Evolutionary conservation across 2,797 vertebrate species (phyloP).

Genomic region (Trichosurus vulpecula): DNA sequence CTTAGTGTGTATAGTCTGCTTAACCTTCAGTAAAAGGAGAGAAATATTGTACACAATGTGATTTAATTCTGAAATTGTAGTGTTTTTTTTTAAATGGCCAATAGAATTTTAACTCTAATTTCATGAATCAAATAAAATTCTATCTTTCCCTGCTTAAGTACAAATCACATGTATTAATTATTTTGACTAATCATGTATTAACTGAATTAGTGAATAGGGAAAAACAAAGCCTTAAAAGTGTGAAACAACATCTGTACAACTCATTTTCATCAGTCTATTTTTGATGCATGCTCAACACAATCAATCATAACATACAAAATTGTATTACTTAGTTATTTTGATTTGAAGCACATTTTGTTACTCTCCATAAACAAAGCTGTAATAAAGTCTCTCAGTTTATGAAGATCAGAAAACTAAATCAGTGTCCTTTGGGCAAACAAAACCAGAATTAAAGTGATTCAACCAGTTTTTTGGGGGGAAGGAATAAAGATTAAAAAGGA

Average conservation of each 20-base stretch:
- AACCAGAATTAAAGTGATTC: background rate
- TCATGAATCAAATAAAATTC: constrained; percentile 24
- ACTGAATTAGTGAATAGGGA: background rate
- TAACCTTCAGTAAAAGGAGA: background rate
- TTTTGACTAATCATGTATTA: background rate
- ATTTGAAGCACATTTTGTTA: constrained; percentile 3
- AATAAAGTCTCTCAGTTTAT: background rate
- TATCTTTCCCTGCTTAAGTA: background rate
- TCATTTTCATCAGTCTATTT: constrained; percentile 7
- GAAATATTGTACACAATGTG: background rate
- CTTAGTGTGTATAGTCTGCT: background rate
- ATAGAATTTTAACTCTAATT: constrained; percentile 17
- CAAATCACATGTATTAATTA: background rate
- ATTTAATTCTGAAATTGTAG: background rate
- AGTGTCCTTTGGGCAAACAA: background rate
- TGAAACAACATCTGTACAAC: background rate
- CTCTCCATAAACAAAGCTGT: background rate
- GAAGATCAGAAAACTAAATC: background rate
- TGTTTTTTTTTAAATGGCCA: constrained; percentile 21
- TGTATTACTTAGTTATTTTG: background rate
- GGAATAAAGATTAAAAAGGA: background rate
- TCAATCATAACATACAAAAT: background rate
- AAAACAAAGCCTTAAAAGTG: background rate
- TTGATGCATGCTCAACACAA: background rate
- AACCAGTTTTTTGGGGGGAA: background rate